These are phyloP conservation scores for Merodon equestris DNA, from an alignment of 2,888 invertebrate species.

Conservation along the genomic window DNA sequence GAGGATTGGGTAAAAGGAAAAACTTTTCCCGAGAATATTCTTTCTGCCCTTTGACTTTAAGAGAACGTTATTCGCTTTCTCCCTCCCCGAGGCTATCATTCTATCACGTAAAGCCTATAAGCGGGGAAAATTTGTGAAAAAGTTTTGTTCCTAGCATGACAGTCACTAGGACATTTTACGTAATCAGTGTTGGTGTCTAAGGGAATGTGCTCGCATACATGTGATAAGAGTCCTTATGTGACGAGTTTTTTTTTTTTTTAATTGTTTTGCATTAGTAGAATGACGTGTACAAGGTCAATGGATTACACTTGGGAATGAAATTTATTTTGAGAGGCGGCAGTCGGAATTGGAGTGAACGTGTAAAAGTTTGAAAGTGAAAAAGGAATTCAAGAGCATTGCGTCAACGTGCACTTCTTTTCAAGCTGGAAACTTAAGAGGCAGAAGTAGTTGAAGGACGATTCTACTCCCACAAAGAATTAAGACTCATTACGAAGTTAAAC, in stretches of 20 bases:
- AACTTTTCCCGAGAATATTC: constrained; percentile 11
- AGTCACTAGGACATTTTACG: constrained; percentile 11
- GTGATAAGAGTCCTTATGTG: constrained; percentile 13
- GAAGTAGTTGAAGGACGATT: no score
- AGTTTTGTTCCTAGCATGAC: constrained; percentile 14
- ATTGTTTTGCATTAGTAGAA: constrained; percentile 32
- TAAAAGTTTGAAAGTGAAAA: no score
- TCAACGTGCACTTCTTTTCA: no score
- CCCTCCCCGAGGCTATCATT: constrained; percentile 1
- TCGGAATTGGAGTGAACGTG: no score
- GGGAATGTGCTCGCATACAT: constrained; percentile 1
- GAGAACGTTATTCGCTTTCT: background rate
- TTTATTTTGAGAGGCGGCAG: no score
- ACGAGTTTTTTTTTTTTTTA: constrained; percentile 23
- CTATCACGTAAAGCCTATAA: constrained; percentile 27
- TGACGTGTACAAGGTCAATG: background rate
- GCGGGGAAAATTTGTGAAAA: constrained; percentile 11
- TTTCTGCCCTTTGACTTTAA: background rate
- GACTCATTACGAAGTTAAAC: no score
- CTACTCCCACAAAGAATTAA: no score
- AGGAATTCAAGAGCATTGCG: no score
- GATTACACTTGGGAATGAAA: background rate
- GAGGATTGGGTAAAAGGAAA: no score
- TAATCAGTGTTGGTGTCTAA: constrained; percentile 27
- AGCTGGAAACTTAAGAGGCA: no score